Evolutionary conservation across 1,140 invertebrate genomes (phyloP), one percentile per base, ranked within the genome.

Genomic region (Pseudomyrmex dendroicus): DNA sequence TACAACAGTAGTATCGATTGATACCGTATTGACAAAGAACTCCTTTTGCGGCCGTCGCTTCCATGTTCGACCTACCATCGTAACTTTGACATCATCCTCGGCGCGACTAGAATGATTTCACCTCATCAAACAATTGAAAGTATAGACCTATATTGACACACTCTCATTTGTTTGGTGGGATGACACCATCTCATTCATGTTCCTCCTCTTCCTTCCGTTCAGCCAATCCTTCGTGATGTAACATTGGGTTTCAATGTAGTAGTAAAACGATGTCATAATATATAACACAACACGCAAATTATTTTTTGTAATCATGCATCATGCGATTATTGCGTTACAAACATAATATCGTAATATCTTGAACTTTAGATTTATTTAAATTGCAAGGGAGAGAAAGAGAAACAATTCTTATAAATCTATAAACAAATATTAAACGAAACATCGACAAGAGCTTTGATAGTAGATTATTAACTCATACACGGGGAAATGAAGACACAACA

Each of bases 81-180:
- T 67, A 13, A 59, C 44, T 86, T 78, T 68, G 85, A 74, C 72
- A 22, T 82, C 76, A 35, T 88, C 84, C 86, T 50, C 73, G 4
- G 83, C 54, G 54, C 44, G 50, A 74, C 91, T 90, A 89, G 89
- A 91, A 93, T 94, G 93, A 94, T 94, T 94, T 94, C 93, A 93
- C 93, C 93, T 94, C 94, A 94, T 94, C 94, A 94, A 94, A 94
- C 94, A 94, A 94, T 94, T 94, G 94, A 94, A 94, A 94, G 94
- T 94, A 94, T 94, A 94, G 90, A 94, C 91, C 91, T 93, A 92
- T 91, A 92, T 92, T 93, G 90, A 94, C 94, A 94, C 94, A 94
- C 94, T 94, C 94, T 94, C 94, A 94, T 92, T 94, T 94, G 94
- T 94, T 94, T 94, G 93, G 94, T 94, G 94, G 93, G 89, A 92